Evolutionary conservation across 2,113 vertebrate species (phyloP), one percentile per base, ranked within the genome.

Genomic region (Menura novaehollandiae): DNA sequence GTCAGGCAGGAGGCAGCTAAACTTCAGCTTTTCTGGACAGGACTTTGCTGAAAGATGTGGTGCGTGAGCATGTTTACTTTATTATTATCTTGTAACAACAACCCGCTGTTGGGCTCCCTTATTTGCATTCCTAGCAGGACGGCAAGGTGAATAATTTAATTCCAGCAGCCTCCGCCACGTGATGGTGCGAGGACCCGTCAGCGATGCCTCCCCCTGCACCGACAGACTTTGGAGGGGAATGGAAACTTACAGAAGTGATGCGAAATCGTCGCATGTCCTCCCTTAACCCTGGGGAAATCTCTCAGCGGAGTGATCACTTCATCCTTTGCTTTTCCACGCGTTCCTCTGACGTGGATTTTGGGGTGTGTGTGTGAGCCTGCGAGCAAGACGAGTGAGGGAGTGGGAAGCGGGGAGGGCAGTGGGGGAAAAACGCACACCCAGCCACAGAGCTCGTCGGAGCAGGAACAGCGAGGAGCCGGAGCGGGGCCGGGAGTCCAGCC

Each of bases 331-430:
- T 97, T 89, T 97, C 95, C 90, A 95, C 96, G 96, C 97, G 96
- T 98, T 98, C 97, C 98, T 98, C 97, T 96, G 98, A 98, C 97
- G 97, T 98, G 98, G 92, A 96, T 96, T 86, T 94, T 44, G 79
- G 96, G 96, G 97, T 53, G 52, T 43, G 85, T 32, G 79, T 53
- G 77, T 41, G 93, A 93, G 89, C 95, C 91, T 91, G 73, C 18
- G 75, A 96, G 88, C 62, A 35, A 88, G 85, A 49, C 76, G 28
- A 94, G 90, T 10, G 26, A 91, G 95, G 95, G 95, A 94, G 85
- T 64, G 69, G 92, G 96, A 85, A 90, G 91, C 19, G 22, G 80
- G 94, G 82, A 93, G 94, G 89, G 88, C 68, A 20, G 46, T 0
- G 64, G 83, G 63, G 73, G 67, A 4, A 64, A 75, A 30, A 12